Conservation (phyloP, 2,888 invertebrate genomes). For the Polyommatus icarus region DNA sequence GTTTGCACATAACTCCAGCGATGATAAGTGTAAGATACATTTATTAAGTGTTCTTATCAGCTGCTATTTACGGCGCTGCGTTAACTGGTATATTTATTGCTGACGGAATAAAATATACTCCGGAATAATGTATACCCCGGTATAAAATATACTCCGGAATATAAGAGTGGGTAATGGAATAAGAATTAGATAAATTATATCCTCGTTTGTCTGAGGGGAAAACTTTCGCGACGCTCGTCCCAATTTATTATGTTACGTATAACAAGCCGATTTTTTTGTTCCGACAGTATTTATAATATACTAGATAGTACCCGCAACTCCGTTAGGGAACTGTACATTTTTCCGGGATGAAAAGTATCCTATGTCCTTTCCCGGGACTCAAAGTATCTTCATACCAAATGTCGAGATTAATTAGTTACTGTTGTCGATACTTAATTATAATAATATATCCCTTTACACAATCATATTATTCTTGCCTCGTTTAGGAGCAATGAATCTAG, state of each 20-base stretch:
- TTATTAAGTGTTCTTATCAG: constrained; percentile 9
- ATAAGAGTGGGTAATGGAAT: constrained; percentile 7
- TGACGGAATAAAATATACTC: neutral
- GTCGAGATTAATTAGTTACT: no score
- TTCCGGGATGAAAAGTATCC: no score
- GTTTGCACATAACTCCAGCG: neutral
- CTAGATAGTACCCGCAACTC: no score
- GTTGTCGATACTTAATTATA: no score
- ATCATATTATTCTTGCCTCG: no score
- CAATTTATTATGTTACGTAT: constrained; percentile 14
- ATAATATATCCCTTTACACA: no score
- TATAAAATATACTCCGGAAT: constrained; percentile 13
- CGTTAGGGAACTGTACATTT: no score
- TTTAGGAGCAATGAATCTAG: no score
- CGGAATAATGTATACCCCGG: neutral
- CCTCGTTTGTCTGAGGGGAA: constrained; percentile 21
- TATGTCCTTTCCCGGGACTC: no score
- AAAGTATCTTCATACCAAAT: no score
- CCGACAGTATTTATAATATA: neutral
- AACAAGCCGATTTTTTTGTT: neutral
- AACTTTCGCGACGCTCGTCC: neutral
- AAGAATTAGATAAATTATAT: constrained; percentile 22
- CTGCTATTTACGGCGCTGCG: constrained; percentile 7
- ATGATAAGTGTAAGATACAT: neutral
- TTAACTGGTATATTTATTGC: constrained; percentile 19